Conservation (phyloP, 2,888 invertebrate genomes). For the Vesta saturnalis region DNA sequence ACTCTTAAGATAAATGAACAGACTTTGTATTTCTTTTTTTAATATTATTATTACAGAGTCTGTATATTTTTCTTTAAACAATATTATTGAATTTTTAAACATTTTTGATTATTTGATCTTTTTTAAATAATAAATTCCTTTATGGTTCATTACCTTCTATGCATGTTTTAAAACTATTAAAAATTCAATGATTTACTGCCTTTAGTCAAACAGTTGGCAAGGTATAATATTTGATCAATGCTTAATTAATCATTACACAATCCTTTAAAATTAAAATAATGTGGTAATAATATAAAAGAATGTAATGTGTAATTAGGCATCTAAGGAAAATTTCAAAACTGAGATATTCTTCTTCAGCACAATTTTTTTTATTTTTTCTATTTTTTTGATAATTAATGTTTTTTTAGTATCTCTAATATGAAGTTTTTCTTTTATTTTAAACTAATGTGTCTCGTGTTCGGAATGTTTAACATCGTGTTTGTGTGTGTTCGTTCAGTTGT, state of each 20-base stretch:
- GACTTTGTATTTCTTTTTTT: background rate
- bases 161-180: background rate
- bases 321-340: conserved; percentile 25
- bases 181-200: conserved; percentile 11
- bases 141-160: too few relatives aligned
- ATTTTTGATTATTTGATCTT: too few relatives aligned
- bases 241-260: background rate
- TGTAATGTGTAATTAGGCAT: conserved; percentile 22
- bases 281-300: too few relatives aligned
- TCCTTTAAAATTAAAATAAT: background rate
- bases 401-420: conserved; percentile 24
- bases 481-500: conserved; percentile 56
- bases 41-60: background rate
- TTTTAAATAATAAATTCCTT: too few relatives aligned
- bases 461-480: conserved; percentile 59
- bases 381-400: too few relatives aligned
- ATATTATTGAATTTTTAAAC: conserved; percentile 6
- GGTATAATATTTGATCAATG: background rate
- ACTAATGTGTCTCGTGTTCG: conserved; percentile 49
- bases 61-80: background rate
- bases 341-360: conserved; percentile 12
- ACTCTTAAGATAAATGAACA: background rate
- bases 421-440: conserved; percentile 32
- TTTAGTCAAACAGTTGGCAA: background rate
- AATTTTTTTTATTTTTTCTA: too few relatives aligned